These are phyloP conservation scores for Pholis gunnellus DNA, from an alignment of 2,113 vertebrate genomes.

Conservation along the genomic window DNA sequence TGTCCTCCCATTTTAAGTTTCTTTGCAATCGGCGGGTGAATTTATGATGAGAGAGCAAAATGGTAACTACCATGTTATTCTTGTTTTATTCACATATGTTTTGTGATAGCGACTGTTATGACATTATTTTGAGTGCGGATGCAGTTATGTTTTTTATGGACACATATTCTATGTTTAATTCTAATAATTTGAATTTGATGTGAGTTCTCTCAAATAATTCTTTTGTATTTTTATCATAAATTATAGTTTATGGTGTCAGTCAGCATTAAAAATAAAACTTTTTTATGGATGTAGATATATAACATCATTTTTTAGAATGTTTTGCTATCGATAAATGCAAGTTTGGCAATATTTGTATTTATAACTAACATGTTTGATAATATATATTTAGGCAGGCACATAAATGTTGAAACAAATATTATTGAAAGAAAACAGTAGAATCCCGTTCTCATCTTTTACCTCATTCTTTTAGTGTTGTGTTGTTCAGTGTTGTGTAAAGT, in stretches of 20 bases:
- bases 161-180: slow-evolving; percentile 28
- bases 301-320: not conserved
- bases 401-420: not conserved
- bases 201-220: not conserved
- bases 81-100: slow-evolving; percentile 51
- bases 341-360: slow-evolving; percentile 9
- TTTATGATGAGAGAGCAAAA: slow-evolving; percentile 87
- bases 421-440: slow-evolving; percentile 2
- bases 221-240: not conserved
- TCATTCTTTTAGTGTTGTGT: slow-evolving; percentile 31
- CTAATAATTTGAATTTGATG: slow-evolving; percentile 17
- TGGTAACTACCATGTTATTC: slow-evolving; percentile 83
- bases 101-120: slow-evolving; percentile 32
- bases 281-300: not conserved
- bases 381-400: not conserved
- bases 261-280: not conserved
- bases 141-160: slow-evolving; percentile 8
- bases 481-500: slow-evolving; percentile 46
- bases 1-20: slow-evolving; percentile 67
- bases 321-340: not conserved
- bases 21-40: slow-evolving; percentile 73
- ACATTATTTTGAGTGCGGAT: slow-evolving; percentile 15
- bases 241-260: slow-evolving; percentile 1
- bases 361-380: not conserved
- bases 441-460: slow-evolving; percentile 12